Conservation (phyloP, 2,113 vertebrate species). For the Scomber japonicus region DNA sequence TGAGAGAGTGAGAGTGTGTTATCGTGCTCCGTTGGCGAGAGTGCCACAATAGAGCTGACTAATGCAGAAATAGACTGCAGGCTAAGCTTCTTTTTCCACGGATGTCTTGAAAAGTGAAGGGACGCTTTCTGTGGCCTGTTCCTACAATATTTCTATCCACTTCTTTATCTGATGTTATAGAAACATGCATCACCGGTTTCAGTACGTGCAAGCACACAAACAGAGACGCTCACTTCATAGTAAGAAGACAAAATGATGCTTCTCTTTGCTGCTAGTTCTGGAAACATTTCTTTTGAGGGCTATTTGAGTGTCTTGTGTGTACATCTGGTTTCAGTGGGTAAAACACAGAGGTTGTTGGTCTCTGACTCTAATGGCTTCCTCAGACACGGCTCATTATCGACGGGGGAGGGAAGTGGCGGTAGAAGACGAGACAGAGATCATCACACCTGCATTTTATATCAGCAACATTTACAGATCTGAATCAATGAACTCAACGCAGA, state of each 20-base stretch:
- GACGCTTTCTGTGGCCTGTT: conserved; percentile 29
- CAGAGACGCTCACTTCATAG: neutral
- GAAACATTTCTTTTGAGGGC: no score
- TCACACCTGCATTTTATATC: no score
- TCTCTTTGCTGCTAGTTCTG: neutral
- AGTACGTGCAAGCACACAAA: neutral
- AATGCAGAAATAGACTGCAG: conserved; percentile 80
- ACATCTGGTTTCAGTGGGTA: neutral
- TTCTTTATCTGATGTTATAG: neutral
- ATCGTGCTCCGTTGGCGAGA: conserved; percentile 50
- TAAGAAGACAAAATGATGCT: neutral
- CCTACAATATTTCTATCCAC: conserved; percentile 39
- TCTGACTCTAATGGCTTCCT: conserved; percentile 39
- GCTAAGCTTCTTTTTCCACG: conserved; percentile 72
- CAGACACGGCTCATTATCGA: conserved; percentile 29
- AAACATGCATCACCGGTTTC: conserved; percentile 31
- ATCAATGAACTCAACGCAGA: no score
- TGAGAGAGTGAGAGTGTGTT: conserved; percentile 42
- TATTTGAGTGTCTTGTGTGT: neutral
- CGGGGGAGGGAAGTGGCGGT: neutral
- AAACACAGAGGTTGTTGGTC: conserved; percentile 16
- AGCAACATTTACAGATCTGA: neutral
- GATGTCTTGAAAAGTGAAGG: conserved; percentile 63
- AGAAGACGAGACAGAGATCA: conserved; percentile 4
- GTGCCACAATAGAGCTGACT: conserved; percentile 76